Evolutionary conservation across 2,113 vertebrate species (phyloP).

Genomic region (Esox niger): DNA sequence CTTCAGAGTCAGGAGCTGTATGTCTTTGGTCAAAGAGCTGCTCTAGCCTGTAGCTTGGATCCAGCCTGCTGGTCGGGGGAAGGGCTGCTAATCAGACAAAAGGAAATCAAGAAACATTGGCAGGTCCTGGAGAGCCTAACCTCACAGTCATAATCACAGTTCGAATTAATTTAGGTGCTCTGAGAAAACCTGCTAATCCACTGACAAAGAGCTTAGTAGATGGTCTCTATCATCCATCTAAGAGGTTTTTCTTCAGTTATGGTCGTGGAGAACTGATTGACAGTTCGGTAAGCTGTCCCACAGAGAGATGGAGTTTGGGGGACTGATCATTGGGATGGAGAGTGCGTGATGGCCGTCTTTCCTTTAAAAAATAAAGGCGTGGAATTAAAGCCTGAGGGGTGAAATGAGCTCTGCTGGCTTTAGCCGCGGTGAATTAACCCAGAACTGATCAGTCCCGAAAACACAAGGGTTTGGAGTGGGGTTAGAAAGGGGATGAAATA

Average conservation of each 20-base stretch:
- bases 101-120: too few species aligned
- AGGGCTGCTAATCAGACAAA: too few species aligned
- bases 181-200: not conserved
- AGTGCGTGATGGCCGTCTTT: not conserved
- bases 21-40: too few species aligned
- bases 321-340: not conserved
- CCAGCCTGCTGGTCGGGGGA: too few species aligned
- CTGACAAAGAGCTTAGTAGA: not conserved
- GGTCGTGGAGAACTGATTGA: slow-evolving; percentile 1
- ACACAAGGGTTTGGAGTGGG: too few species aligned
- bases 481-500: too few species aligned
- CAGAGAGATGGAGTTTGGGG: not conserved
- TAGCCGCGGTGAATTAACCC: not conserved
- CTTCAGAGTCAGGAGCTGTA: too few species aligned
- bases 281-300: not conserved
- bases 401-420: not conserved
- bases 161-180: not conserved
- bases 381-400: not conserved
- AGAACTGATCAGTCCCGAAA: not conserved
- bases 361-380: not conserved
- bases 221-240: slow-evolving; percentile 1
- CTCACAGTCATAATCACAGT: not conserved
- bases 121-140: too few species aligned
- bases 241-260: not conserved
- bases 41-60: too few species aligned